Evolutionary conservation across 2,797 vertebrate species (phyloP), one percentile per base, ranked within the genome.

Genomic region (Manis javanica): DNA sequence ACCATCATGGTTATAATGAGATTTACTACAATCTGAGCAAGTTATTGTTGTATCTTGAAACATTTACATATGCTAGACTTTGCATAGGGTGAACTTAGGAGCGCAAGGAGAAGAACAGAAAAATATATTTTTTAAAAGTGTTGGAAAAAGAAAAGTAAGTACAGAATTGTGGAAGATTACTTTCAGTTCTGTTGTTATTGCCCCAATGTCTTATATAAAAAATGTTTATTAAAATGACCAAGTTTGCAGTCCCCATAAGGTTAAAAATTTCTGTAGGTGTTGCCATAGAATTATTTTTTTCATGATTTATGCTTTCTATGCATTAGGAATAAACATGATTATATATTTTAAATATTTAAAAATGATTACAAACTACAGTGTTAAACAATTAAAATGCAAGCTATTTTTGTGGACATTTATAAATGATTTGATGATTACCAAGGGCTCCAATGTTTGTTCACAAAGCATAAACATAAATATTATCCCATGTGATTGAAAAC

Each of bases 341-440:
- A 63, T 84, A 3, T 66, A 83, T 2, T 68, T 94, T 95, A 90
- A 31, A 16, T 16, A n/a, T 14, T 57, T 37, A 21, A 92, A 97
- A 93, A 23, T 39, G 46, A 21, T 68, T 82, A 64, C 24, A 85
- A 66, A 42, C 39, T 78, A 34, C 6, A 79, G 29, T 78, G 4
- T 94, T 87, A 86, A 29, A 29, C 8, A 64, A 7, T 69, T 59
- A 90, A 42, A 7, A 21, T 6, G 5, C 8, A 88, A 31, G 15
- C 6, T 85, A 31, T 26, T 79, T 55, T 13, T 29, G 7, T 88
- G 37, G 46, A 15, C 29, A 51, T 26, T 89, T 86, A 8, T 86
- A 34, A 82, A 69, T 55, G 31, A 4, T 53, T 89, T 55, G 7
- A 26, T 66, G 34, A 23, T 72, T n/a, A 37, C 4, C 26, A 0